Evolutionary conservation across 1,140 invertebrate species (phyloP), one percentile per base, ranked within the genome.

Genomic region (Brachionus koreanus): DNA sequence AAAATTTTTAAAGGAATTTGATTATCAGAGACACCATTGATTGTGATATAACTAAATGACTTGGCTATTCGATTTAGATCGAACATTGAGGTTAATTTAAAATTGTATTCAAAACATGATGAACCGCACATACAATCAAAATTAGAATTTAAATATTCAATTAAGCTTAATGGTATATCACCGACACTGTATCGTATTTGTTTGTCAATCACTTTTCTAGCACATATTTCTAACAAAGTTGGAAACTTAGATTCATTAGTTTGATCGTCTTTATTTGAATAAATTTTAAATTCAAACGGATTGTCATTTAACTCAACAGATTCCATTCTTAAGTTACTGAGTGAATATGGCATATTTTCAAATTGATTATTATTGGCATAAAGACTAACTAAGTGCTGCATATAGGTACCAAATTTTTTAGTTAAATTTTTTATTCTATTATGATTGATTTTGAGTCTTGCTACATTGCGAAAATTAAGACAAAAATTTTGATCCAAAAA

Each of bases 51-150:
- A 39, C n/a, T 79, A 43, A 79, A 79, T 43, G 76, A 79, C 25
- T 79, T 79, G n/a, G 49, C 61, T 57, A 79, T 61, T 65, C 49
- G 76, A 79, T 79, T 65, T 7, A 79, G 39, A 79, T 79, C 76
- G 49, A 57, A 65, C 76, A 79, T 79, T 16, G 16, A 16, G 3
- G 61, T 65, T 37, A 57, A n/a, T 37, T 35, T 57, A 43, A 79
- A 79, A 43, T 79, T 79, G 23, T 79, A 79, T 23, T 79, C 23
- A 61, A 79, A 79, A 29, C 76, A 79, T 10, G 76, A 65, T 9
- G 16, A 35, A 43, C 76, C 76, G 25, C 76, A 79, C 16, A 61
- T 42, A 79, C 76, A 79, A 65, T 79, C 61, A 57, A 35, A 39
- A 65, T 65, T 57, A n/a, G 35, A 19, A 16, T 13, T 13, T 12